Percentiles rank a stretch among this genome's conserved stretches.
Conservation (phyloP, 2,888 invertebrate genomes). For the Drosophila mayaguana region DNA sequence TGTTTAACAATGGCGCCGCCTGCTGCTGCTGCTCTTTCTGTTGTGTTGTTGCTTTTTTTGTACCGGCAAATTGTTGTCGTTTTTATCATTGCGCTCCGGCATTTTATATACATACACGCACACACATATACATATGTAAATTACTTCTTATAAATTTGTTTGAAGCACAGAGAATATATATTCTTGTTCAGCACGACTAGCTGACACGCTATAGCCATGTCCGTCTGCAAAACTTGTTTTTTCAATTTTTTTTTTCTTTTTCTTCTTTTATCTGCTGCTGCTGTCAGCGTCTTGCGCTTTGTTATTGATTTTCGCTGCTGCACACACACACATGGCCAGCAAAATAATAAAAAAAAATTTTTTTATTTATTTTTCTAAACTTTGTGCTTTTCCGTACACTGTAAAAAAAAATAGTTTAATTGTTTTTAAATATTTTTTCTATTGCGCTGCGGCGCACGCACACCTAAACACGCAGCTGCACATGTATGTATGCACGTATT, state of each 20-base stretch:
- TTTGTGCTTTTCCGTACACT: constrained; percentile 22
- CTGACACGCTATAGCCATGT: constrained; percentile 24
- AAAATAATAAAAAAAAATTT: constrained; percentile 18
- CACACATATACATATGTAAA: constrained; percentile 5
- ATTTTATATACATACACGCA: constrained; percentile 28
- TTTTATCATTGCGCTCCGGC: constrained; percentile 45
- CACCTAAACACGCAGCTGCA: constrained; percentile 27
- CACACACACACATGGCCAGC: constrained; percentile 48
- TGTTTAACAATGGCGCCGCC: constrained; percentile 58
- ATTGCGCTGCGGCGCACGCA: constrained; percentile 69
- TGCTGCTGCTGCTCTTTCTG: constrained; percentile 24
- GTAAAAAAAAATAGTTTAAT: constrained; percentile 45
- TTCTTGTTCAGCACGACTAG: constrained; percentile 22
- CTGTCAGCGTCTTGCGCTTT: constrained; percentile 47
- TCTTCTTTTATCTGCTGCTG: constrained; percentile 7
- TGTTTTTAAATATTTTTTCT: constrained; percentile 45
- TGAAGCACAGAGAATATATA: constrained; percentile 15
- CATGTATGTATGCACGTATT: constrained; percentile 33
- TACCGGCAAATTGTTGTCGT: constrained; percentile 59
- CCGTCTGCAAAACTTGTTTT: constrained; percentile 23
- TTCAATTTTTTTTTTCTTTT: neutral
- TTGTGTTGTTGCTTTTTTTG: constrained; percentile 32
- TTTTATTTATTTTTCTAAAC: constrained; percentile 16
- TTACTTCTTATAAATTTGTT: constrained; percentile 15
- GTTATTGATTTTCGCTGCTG: constrained; percentile 70